These are phyloP conservation scores for Zhuqinia jingwanae DNA, from an alignment of 2,888 invertebrate genomes.

Conservation along the genomic window DNA sequence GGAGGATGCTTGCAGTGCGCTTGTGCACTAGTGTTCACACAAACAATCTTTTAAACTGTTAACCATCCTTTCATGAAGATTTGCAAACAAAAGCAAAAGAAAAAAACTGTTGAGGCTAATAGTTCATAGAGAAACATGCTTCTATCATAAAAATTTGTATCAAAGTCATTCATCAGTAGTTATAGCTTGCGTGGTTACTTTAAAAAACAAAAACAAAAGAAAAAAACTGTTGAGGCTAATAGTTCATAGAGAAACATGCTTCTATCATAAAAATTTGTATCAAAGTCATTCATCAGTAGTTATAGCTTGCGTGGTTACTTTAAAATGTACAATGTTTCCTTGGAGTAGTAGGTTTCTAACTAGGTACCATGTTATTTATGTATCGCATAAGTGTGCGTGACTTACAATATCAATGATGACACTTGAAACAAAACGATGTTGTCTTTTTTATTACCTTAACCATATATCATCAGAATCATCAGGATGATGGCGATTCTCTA, in stretches of 20 bases:
- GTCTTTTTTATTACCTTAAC: constrained; percentile 16
- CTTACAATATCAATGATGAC: constrained; percentile 47
- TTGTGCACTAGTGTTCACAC: not conserved
- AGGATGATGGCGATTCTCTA: no score
- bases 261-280: not conserved
- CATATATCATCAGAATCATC: not conserved
- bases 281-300: not conserved
- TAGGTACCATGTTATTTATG: constrained; percentile 11
- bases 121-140: not conserved
- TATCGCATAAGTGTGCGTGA: constrained; percentile 17
- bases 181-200: no score
- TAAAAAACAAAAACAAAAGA: not conserved
- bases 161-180: not conserved
- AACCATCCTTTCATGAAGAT: constrained; percentile 46
- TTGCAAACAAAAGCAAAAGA: not conserved
- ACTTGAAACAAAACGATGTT: constrained; percentile 42
- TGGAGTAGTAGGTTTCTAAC: not conserved
- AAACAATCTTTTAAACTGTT: constrained; percentile 54
- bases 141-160: not conserved
- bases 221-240: constrained; percentile 15
- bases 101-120: constrained; percentile 15
- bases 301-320: no score
- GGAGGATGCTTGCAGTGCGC: not conserved
- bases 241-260: not conserved
- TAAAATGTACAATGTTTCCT: no score